Percentiles rank a stretch among this genome's conserved stretches.
These are phyloP conservation scores for Erebia palarica DNA, from an alignment of 2,888 invertebrate genomes.

Conservation along the genomic window DNA sequence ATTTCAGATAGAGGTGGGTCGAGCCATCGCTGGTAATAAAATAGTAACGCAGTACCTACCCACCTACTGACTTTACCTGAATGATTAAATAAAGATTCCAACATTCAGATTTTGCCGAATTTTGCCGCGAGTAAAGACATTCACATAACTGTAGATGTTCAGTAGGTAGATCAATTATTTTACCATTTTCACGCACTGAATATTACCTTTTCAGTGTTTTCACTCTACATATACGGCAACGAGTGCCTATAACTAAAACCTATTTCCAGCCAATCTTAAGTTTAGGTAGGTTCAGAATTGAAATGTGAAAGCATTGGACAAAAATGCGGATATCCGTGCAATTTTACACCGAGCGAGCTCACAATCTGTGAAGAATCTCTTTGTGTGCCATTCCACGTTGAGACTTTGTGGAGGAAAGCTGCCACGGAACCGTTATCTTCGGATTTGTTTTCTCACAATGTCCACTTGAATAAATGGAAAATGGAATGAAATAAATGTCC, in stretches of 20 bases:
- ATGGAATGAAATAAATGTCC: constrained; percentile 42
- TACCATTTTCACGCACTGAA: too few species aligned
- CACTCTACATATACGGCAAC: background rate
- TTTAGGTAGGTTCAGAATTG: constrained; percentile 15
- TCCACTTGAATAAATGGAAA: constrained; percentile 55
- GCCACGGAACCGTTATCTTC: constrained; percentile 54
- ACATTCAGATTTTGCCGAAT: too few species aligned
- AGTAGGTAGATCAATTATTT: too few species aligned
- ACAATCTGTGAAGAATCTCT: constrained; percentile 53
- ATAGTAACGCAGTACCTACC: too few species aligned
- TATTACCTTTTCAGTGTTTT: too few species aligned
- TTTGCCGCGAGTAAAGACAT: too few species aligned
- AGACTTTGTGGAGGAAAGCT: constrained; percentile 46
- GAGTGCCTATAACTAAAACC: background rate
- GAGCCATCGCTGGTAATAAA: too few species aligned
- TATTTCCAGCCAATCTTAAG: constrained; percentile 6
- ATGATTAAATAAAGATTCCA: too few species aligned
- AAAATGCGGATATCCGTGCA: constrained; percentile 41
- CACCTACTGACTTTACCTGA: too few species aligned
- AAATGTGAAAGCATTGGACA: constrained; percentile 37
- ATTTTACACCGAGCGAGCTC: constrained; percentile 56
- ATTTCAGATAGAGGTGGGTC: too few species aligned
- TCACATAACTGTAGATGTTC: too few species aligned
- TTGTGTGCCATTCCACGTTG: constrained; percentile 50
- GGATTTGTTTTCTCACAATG: constrained; percentile 63